Evolutionary conservation across 2,888 invertebrate species (phyloP), one percentile per base, ranked within the genome.

Genomic region (Tipula unca): DNA sequence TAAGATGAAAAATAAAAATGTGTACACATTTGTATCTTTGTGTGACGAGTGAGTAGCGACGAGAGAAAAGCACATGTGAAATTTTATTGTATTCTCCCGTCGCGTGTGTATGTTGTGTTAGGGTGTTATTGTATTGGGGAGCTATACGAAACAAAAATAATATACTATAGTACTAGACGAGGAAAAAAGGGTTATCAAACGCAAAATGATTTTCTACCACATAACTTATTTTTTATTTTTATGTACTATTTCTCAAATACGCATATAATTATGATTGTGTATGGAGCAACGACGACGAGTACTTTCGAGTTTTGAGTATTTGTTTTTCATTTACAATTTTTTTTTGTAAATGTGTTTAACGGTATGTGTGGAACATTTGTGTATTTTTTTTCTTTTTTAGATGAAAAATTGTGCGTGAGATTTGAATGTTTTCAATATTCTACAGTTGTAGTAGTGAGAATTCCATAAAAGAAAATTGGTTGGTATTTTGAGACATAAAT

Each of bases 321-420:
- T 69, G 69, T 69, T 69, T 69, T 69, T 25, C 69, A 69, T 69
- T 69, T 69, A 69, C 13, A 69, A 48, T 69, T 69, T 69, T 69
- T 69, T 69, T 69, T 69, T 25, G 69, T 25, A 20, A 69, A 69
- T 69, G 8, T 69, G 25, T 69, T 20, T 69, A 10, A 69, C 69
- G 2, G 69, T 69, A n/a, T 69, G 69, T 69, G 69, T 69, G 48
- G 17, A 54, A 54, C 17, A 10, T 69, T 25, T 69, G 25, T 69
- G 25, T n/a, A 69, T 69, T 25, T 69, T 54, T 69, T 69, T 25
- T 69, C 3, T 69, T 69, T 69, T 69, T 69, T 69, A 69, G 69
- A 69, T 25, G 69, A 69, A 69, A 69, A 69, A 69, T 69, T 69
- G 69, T 69, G 69, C 69, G 69, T 69, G 69, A 69, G 69, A 69